Evolutionary conservation across 2,888 invertebrate genomes (phyloP).

Genomic region (Tetheella fluctuosa): DNA sequence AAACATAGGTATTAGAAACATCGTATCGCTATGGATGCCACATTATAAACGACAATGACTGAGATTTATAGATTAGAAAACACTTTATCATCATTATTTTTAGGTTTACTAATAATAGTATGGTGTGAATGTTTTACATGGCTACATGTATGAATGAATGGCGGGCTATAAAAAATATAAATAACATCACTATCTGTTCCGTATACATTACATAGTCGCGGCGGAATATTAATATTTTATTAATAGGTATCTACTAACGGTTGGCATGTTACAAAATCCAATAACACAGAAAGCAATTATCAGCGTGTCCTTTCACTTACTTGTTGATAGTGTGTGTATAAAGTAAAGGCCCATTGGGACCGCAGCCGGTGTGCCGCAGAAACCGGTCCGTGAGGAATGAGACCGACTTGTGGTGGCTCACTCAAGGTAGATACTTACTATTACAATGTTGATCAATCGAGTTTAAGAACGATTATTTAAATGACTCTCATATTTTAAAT

Average conservation of each 20-base stretch:
- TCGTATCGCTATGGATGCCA: constrained; percentile 72
- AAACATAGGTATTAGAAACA: constrained; percentile 77
- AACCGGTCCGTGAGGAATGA: constrained; percentile 79
- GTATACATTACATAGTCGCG: constrained; percentile 12
- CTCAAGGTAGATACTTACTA: constrained; percentile 52
- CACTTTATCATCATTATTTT: constrained; percentile 25
- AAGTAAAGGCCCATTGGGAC: constrained; percentile 62
- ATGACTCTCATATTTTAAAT: constrained; percentile 47
- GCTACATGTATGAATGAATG: not conserved
- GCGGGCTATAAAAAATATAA: not conserved
- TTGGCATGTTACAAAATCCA: constrained; percentile 63
- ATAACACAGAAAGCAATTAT: constrained; percentile 76
- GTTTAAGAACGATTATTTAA: constrained; percentile 66
- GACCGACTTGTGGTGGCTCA: constrained; percentile 74
- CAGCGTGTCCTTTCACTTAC: constrained; percentile 80
- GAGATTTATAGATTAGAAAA: constrained; percentile 37
- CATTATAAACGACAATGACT: constrained; percentile 59
- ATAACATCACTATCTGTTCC: not conserved
- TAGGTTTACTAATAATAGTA: not conserved
- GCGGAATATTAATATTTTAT: constrained; percentile 48
- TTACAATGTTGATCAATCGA: constrained; percentile 80
- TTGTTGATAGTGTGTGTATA: constrained; percentile 52
- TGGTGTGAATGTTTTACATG: not conserved
- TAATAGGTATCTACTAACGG: constrained; percentile 31
- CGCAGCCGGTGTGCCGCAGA: constrained; percentile 72